These are phyloP conservation scores for Thryonomys swinderianus DNA, from an alignment of 2,113 vertebrate species.

Conservation along the genomic window DNA sequence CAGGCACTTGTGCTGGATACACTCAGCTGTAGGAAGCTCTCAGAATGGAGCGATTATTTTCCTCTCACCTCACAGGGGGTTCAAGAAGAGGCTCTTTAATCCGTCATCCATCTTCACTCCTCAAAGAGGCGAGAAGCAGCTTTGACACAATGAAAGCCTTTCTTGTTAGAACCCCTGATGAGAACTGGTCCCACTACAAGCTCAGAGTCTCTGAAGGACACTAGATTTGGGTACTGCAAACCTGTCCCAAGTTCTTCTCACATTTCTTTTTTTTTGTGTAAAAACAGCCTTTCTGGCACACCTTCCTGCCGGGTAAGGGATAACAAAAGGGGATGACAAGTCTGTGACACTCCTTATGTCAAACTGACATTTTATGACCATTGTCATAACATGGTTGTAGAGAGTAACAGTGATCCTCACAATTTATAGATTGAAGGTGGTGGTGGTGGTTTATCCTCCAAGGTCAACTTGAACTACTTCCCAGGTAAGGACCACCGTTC, in stretches of 20 bases:
- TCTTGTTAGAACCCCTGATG: neutral
- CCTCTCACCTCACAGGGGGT: neutral
- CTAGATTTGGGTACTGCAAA: neutral
- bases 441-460: neutral
- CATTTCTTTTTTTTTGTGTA: neutral
- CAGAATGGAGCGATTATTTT: neutral
- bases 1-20: neutral
- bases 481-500: neutral
- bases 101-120: neutral
- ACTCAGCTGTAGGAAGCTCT: neutral
- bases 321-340: neutral
- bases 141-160: neutral
- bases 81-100: neutral
- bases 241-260: neutral
- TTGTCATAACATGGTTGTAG: neutral
- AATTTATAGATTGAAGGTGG: neutral
- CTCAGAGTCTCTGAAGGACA: accelerated
- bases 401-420: neutral
- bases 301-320: neutral
- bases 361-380: neutral
- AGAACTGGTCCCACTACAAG: neutral
- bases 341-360: neutral
- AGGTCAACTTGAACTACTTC: neutral
- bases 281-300: neutral
- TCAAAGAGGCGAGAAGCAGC: neutral